Percentiles rank a stretch among this genome's conserved stretches.
Conservation (phyloP, 1,140 invertebrate species). For the Drosophila micromelanica region DNA sequence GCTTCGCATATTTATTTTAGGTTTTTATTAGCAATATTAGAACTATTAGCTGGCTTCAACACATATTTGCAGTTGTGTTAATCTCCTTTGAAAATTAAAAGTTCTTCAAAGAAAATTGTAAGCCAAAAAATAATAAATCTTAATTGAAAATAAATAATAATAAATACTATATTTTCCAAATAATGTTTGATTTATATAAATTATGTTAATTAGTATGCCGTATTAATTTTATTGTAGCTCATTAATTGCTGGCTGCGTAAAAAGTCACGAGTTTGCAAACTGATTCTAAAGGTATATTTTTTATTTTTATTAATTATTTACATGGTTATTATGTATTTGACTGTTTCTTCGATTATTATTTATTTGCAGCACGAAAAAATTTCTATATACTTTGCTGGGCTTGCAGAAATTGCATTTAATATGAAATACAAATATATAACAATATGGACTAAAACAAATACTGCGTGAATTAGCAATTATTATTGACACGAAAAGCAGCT, state of each 20-base stretch:
- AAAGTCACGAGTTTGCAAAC: conserved; percentile 7
- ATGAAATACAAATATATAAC: conserved; percentile 8
- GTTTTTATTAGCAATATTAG: conserved; percentile 12
- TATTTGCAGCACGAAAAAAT: conserved; percentile 1
- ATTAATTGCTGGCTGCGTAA: background rate
- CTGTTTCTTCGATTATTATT: conserved; percentile 13
- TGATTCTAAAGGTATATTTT: background rate
- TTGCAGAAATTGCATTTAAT: conserved; percentile 22
- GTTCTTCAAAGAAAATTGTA: too few relatives aligned
- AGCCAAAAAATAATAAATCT: too few relatives aligned
- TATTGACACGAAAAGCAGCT: conserved; percentile 7
- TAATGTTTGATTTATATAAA: too few relatives aligned
- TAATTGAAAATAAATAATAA: too few relatives aligned
- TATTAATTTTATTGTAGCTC: background rate
- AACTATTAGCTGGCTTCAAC: background rate
- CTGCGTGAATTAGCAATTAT: conserved; percentile 31
- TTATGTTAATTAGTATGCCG: background rate
- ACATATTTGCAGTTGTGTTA: too few relatives aligned
- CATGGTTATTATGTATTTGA: background rate
- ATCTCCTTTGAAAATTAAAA: too few relatives aligned
- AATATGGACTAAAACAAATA: background rate
- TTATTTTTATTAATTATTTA: background rate
- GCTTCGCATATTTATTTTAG: background rate
- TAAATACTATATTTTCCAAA: background rate
- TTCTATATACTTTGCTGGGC: conserved; percentile 7